These are phyloP conservation scores for Caenorhabditis remanei DNA, from an alignment of 1,140 invertebrate species.

Conservation along the genomic window DNA sequence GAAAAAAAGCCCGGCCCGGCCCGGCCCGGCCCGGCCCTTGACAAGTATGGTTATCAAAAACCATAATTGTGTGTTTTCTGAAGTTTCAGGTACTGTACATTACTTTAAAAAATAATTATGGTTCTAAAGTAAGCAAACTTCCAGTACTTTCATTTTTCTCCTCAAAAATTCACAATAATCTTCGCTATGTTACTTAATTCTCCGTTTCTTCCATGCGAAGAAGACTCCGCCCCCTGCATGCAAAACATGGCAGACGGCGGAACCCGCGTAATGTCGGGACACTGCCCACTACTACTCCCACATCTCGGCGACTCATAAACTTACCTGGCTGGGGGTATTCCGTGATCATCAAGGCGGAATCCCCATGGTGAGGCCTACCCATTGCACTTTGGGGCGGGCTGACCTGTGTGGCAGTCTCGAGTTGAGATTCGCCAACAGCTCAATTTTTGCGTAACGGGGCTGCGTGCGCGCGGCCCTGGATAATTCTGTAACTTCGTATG, in stretches of 20 bases:
- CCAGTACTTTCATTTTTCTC: too few relatives aligned
- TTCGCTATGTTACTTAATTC: too few relatives aligned
- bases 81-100: too few relatives aligned
- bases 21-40: too few relatives aligned
- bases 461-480: conserved; percentile 40
- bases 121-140: too few relatives aligned
- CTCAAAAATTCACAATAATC: too few relatives aligned
- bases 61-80: too few relatives aligned
- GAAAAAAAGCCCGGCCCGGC: too few relatives aligned
- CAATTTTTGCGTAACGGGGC: conserved; percentile 47
- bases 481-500: too few relatives aligned
- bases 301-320: conserved; percentile 24
- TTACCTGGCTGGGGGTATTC: conserved; percentile 52
- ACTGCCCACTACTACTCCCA: neutral
- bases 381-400: conserved; percentile 39
- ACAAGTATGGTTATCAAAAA: too few relatives aligned
- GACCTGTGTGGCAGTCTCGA: conserved; percentile 46
- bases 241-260: neutral
- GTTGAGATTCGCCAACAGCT: conserved; percentile 39
- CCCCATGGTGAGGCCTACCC: conserved; percentile 51
- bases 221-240: neutral
- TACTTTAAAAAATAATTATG: too few relatives aligned
- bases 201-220: too few relatives aligned
- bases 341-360: conserved; percentile 49
- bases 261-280: neutral